Evolutionary conservation across 2,888 invertebrate genomes (phyloP).

Genomic region (Hemistola chrysoprasaria): DNA sequence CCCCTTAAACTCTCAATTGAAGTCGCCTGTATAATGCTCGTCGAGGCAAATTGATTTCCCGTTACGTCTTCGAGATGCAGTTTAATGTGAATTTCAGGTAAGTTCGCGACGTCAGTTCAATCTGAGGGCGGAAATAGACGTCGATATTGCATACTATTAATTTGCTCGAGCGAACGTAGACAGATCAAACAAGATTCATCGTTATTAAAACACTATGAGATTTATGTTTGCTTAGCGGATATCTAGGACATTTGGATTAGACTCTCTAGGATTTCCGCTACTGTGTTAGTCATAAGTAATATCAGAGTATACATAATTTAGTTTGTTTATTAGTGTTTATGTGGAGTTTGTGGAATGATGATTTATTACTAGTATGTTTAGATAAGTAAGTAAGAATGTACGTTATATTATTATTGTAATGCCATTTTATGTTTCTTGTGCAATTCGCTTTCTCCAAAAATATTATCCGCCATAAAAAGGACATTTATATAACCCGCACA

Average conservation of each 20-base stretch:
- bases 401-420: too few species aligned
- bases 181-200: slow-evolving; percentile 10
- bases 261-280: too few species aligned
- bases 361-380: too few species aligned
- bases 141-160: slow-evolving; percentile 17
- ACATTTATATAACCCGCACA: slow-evolving; percentile 12
- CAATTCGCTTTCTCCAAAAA: not conserved
- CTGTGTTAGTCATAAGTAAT: too few species aligned
- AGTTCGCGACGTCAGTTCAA: slow-evolving; percentile 23
- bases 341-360: too few species aligned
- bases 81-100: slow-evolving; percentile 20
- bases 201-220: slow-evolving; percentile 7
- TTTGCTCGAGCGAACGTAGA: slow-evolving; percentile 1
- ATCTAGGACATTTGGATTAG: too few species aligned
- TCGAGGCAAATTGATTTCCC: slow-evolving; percentile 65
- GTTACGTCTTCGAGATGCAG: slow-evolving; percentile 54
- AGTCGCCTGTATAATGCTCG: slow-evolving; percentile 42
- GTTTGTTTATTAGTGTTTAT: too few species aligned
- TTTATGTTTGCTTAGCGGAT: too few species aligned
- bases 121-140: slow-evolving; percentile 14
- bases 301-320: too few species aligned
- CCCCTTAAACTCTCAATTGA: slow-evolving; percentile 40
- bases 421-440: too few species aligned
- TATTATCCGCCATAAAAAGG: slow-evolving; percentile 3
- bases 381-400: too few species aligned